Percentiles rank a stretch among this genome's conserved stretches.
Evolutionary conservation across 1,140 invertebrate genomes (phyloP).

Genomic region (Drosophila miranda): DNA sequence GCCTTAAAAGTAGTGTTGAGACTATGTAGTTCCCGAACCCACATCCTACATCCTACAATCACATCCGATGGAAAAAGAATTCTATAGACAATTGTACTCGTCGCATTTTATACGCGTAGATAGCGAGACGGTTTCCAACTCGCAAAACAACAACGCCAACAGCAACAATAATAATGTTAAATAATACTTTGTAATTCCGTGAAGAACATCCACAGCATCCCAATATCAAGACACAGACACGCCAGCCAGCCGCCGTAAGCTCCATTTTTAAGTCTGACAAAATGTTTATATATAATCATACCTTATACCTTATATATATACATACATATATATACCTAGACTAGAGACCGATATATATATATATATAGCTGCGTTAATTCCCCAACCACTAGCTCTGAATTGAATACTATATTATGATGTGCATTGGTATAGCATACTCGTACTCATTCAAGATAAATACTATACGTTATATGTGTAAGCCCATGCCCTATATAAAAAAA

Average conservation of each 20-base stretch:
- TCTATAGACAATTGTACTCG: conserved; percentile 28
- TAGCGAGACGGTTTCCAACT: conserved; percentile 47
- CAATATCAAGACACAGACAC: conserved; percentile 40
- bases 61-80: neutral
- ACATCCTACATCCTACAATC: neutral
- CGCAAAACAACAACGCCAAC: conserved; percentile 37
- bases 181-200: conserved; percentile 43
- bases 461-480: conserved; percentile 9
- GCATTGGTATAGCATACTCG: neutral
- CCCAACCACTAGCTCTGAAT: conserved; percentile 43
- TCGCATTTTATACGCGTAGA: conserved; percentile 19
- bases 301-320: conserved; percentile 25
- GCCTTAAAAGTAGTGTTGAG: conserved; percentile 65
- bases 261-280: conserved; percentile 74
- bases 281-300: conserved; percentile 61
- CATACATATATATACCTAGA: conserved; percentile 28
- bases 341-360: conserved; percentile 8
- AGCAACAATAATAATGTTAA: conserved; percentile 22
- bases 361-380: conserved; percentile 32
- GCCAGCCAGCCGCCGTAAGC: conserved; percentile 36
- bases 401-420: neutral
- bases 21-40: conserved; percentile 30
- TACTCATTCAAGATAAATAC: conserved; percentile 32
- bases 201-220: conserved; percentile 24
- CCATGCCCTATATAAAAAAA: neutral